Evolutionary conservation across 1,140 invertebrate species (phyloP), one percentile per base, ranked within the genome.

Genomic region (Tribolium madens): DNA sequence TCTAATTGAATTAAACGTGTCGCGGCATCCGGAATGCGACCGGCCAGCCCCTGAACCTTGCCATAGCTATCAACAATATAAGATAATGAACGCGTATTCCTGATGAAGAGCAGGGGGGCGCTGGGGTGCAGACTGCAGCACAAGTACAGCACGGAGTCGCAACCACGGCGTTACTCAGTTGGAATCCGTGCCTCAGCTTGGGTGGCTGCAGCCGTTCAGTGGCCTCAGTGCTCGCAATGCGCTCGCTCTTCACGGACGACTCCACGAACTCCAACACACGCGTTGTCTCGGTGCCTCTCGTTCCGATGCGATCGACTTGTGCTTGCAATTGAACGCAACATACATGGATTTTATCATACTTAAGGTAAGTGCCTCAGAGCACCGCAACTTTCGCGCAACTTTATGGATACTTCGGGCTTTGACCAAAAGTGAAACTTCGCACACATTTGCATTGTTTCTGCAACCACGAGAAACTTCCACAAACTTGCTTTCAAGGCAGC

Each of bases 281-380:
- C 26, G 4, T 36, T 13, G 64, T 36, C 12, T 69, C n/a, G 14
- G 36, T 47, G 9, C 15, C 47, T 71, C 14, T 71, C 33, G 42
- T 36, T 17, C 47, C 47, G 7, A 72, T 72, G 50, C 18, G 50
- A 72, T 50, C 42, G 46, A 52, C 68, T 71, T 71, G 26, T n/a
- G 31, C 26, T 75, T n/a, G 46, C 68, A 64, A 36, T 76, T 71
- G 33, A 42, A 50, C 21, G 13, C 42, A 42, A 31, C 9, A 15
- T 80, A 77, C 79, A 80, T 80, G 79, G 79, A 80, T 79, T 80
- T 80, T 80, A 78, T 80, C 75, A 80, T 80, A 15, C 79, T 80
- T 73, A 80, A 80, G 79, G 79, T 80, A 80, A 79, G 79, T 31
- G 26, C 14, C 33, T 57, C 5, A 12, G 14, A 26, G 36, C n/a